These are phyloP conservation scores for Sebastes schlegelii DNA, from an alignment of 2,113 vertebrate genomes.

Conservation along the genomic window DNA sequence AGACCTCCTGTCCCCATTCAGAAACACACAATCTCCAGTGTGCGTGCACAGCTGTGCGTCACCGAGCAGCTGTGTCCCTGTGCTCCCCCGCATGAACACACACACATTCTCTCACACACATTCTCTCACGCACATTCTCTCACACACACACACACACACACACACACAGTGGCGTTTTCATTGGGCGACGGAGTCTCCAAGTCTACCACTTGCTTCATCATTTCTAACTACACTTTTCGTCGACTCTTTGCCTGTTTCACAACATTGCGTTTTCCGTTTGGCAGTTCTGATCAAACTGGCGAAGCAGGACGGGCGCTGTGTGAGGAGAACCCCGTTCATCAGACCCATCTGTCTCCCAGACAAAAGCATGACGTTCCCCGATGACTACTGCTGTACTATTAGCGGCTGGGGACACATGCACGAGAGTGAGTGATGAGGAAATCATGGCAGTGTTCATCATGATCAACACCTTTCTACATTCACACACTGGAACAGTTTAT, in stretches of 20 bases:
- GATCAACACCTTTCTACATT: neutral
- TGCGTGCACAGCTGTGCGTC: conserved; percentile 72
- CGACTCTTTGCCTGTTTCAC: conserved; percentile 7
- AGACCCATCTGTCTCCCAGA: conserved; percentile 92
- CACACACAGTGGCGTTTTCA: conserved; percentile 31
- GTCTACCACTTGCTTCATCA: conserved; percentile 36
- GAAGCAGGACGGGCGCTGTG: conserved; percentile 89
- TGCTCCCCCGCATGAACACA: conserved; percentile 23
- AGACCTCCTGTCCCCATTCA: conserved; percentile 46
- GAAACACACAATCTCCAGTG: conserved; percentile 42
- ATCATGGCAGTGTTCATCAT: neutral
- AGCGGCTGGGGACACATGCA: conserved; percentile 92
- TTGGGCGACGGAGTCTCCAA: neutral
- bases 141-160: conserved; percentile 35
- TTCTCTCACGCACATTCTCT: conserved; percentile 29
- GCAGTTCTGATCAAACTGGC: conserved; percentile 92
- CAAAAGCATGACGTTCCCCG: conserved; percentile 79
- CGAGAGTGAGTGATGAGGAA: conserved; percentile 87
- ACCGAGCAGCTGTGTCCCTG: conserved; percentile 68
- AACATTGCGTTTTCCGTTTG: conserved; percentile 1
- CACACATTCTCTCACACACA: conserved; percentile 28
- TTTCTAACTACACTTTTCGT: neutral
- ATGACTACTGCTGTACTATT: conserved; percentile 88
- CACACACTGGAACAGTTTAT: neutral
- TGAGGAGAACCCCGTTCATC: conserved; percentile 88